These are phyloP conservation scores for Drosophila vallismaia DNA, from an alignment of 2,888 invertebrate genomes.

Conservation along the genomic window DNA sequence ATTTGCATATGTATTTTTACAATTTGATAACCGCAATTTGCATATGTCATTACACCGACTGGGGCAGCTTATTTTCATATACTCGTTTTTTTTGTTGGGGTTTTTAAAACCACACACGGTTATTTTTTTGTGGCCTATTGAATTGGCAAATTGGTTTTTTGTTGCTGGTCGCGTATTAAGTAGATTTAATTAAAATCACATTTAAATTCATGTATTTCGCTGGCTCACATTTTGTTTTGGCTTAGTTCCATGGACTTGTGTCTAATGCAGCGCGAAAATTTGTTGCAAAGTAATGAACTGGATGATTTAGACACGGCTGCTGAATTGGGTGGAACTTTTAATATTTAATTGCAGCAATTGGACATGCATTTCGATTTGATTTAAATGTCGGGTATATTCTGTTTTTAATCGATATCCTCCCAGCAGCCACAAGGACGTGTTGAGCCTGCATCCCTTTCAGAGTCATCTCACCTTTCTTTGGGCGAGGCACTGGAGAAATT, in stretches of 20 bases:
- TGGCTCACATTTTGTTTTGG: conserved; percentile 24
- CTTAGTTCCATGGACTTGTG: conserved; percentile 6
- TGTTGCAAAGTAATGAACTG: conserved; percentile 26
- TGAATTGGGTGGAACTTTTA: conserved; percentile 1
- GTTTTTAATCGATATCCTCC: conserved; percentile 14
- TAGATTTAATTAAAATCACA: conserved; percentile 35
- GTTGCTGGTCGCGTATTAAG: conserved; percentile 8
- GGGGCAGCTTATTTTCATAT: conserved; percentile 22
- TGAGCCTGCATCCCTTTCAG: conserved; percentile 42
- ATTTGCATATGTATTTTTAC: conserved; percentile 27
- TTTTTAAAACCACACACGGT: conserved; percentile 1
- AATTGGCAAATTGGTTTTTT: conserved; percentile 32
- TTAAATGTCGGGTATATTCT: too few relatives aligned
- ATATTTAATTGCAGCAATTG: not conserved
- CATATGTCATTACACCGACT: conserved; percentile 42
- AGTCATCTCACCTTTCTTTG: not conserved
- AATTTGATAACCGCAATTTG: conserved; percentile 39
- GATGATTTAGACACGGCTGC: conserved; percentile 10
- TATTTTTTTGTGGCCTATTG: conserved; percentile 29
- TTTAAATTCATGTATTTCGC: conserved; percentile 27
- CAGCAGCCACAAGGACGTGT: conserved; percentile 44
- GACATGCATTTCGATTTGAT: not conserved
- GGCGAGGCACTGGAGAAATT: conserved; percentile 25
- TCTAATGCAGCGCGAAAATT: conserved; percentile 13
- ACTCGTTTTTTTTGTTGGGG: conserved; percentile 16